These are phyloP conservation scores for Formica aserva DNA, from an alignment of 2,888 invertebrate genomes.

Conservation along the genomic window DNA sequence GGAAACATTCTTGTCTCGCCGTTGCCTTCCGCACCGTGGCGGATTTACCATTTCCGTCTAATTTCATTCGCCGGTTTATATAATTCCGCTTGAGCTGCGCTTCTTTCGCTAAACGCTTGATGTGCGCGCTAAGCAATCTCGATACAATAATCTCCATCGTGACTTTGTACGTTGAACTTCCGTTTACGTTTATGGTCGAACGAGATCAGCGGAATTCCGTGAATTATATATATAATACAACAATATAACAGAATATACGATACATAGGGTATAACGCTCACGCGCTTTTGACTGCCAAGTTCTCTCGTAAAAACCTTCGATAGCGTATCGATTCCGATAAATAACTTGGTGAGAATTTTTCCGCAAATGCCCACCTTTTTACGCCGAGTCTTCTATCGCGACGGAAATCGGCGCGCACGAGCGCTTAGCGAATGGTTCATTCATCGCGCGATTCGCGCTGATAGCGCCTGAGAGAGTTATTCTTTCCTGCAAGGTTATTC, in stretches of 20 bases:
- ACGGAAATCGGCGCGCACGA: constrained; percentile 50
- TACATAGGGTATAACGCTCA: not conserved
- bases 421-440: constrained; percentile 48
- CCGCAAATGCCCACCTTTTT: constrained; percentile 7
- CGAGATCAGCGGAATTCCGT: not conserved
- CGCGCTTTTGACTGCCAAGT: not conserved
- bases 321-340: not conserved
- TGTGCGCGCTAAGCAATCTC: not conserved
- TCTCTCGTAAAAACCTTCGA: not conserved
- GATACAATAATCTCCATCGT: not conserved
- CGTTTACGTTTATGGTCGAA: not conserved
- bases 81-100: constrained; percentile 2
- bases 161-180: not conserved
- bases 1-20: constrained; percentile 42
- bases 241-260: not conserved
- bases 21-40: not conserved
- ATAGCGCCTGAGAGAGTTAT: constrained; percentile 35
- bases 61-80: constrained; percentile 35
- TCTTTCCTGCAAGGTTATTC: constrained; percentile 52
- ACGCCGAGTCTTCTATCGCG: constrained; percentile 23
- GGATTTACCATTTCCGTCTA: constrained; percentile 6
- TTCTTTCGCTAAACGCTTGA: not conserved
- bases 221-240: not conserved
- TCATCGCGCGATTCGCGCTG: constrained; percentile 49
- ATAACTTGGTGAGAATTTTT: constrained; percentile 19